These are phyloP conservation scores for Picus viridis DNA, from an alignment of 2,797 vertebrate species.

Conservation along the genomic window DNA sequence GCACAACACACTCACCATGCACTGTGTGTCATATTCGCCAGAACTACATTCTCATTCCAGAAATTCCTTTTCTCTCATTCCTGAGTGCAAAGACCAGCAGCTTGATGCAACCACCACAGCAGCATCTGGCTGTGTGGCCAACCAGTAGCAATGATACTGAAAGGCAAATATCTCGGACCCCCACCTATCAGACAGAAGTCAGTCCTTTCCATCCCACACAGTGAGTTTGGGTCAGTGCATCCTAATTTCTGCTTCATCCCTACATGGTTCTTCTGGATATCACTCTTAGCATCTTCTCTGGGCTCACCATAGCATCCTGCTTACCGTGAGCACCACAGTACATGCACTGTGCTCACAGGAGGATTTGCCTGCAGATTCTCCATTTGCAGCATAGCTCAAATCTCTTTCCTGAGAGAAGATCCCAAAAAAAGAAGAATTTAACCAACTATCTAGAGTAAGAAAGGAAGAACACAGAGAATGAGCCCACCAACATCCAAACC, in stretches of 20 bases:
- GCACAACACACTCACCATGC: background rate
- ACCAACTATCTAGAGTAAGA: background rate
- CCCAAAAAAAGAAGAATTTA: background rate
- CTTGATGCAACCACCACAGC: background rate
- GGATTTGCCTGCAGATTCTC: background rate
- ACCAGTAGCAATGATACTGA: background rate
- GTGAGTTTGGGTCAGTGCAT: background rate
- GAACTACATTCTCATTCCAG: background rate
- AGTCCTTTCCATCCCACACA: background rate
- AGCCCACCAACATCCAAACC: slow-evolving; percentile 38
- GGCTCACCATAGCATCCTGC: background rate
- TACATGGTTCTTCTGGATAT: background rate
- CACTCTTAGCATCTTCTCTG: background rate
- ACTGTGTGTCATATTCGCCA: background rate
- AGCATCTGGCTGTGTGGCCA: background rate
- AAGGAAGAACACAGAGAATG: slow-evolving; percentile 36
- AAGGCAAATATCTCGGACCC: background rate
- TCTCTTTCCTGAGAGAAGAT: background rate
- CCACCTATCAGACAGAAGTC: background rate
- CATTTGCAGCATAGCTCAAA: background rate
- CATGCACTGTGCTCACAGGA: background rate
- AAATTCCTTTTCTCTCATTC: background rate
- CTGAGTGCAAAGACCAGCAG: background rate
- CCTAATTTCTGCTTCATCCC: background rate
- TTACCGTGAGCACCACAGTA: background rate